Conservation (phyloP, 2,113 vertebrate genomes). For the Otis tarda region DNA sequence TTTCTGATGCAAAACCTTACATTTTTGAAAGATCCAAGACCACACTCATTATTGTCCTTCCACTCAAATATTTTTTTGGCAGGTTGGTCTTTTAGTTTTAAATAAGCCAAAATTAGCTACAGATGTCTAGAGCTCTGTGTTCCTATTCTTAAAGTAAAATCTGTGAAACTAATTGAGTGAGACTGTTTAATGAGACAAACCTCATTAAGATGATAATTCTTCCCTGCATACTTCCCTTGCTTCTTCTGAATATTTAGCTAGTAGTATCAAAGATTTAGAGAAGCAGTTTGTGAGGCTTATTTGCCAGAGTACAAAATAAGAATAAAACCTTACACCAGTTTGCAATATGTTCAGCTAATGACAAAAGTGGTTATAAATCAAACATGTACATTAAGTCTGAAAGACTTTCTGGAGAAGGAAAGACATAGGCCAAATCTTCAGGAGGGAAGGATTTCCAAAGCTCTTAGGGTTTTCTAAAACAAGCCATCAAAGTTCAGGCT, state of each 20-base stretch:
- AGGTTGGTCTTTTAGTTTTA: conserved; percentile 56
- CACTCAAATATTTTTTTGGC: conserved; percentile 38
- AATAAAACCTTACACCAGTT: not conserved
- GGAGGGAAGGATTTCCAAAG: not conserved
- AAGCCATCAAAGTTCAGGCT: not conserved
- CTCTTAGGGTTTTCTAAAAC: not conserved
- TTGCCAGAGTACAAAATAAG: conserved; percentile 18
- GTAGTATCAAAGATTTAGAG: conserved; percentile 19
- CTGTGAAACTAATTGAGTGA: conserved; percentile 58
- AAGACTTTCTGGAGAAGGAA: not conserved
- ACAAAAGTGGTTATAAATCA: not conserved
- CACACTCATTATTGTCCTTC: conserved; percentile 8
- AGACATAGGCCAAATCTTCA: not conserved
- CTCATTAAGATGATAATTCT: conserved; percentile 67
- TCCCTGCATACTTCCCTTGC: not conserved
- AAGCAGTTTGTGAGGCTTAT: conserved; percentile 37
- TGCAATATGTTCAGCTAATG: not conserved
- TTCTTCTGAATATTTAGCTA: conserved; percentile 56
- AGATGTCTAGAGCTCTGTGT: conserved; percentile 35
- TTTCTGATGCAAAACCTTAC: not conserved
- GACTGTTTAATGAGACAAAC: conserved; percentile 60
- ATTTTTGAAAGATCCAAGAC: not conserved
- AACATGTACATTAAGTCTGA: not conserved
- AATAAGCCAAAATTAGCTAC: conserved; percentile 56
- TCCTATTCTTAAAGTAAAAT: conserved; percentile 65